Percentiles rank a stretch among this genome's conserved stretches.
These are phyloP conservation scores for Leptosomus discolor DNA, from an alignment of 2,113 vertebrate species.

Conservation along the genomic window DNA sequence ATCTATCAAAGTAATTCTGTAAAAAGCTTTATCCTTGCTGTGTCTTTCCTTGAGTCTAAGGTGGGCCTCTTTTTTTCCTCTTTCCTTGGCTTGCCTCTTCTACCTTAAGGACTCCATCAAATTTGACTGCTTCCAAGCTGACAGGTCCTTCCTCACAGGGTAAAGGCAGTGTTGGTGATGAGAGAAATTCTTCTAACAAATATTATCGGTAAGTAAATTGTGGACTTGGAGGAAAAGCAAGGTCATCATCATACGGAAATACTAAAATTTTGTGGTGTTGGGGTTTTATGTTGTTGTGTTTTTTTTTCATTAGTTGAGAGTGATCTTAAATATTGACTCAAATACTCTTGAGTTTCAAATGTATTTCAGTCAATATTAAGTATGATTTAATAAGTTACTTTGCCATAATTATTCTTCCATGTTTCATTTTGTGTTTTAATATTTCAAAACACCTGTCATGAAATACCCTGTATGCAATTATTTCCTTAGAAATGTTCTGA, in stretches of 20 bases:
- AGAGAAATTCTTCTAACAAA: conserved; percentile 81
- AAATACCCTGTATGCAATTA: background rate
- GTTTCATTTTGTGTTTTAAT: background rate
- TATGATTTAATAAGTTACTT: background rate
- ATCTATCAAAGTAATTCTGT: conserved; percentile 22
- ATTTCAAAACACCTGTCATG: background rate
- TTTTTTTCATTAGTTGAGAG: background rate
- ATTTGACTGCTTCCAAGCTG: conserved; percentile 78
- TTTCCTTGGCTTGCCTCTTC: conserved; percentile 55
- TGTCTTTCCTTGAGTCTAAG: conserved; percentile 42
- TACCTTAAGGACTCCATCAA: conserved; percentile 76
- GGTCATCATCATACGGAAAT: background rate
- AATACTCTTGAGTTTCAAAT: background rate
- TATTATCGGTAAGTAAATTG: conserved; percentile 78
- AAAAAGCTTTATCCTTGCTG: conserved; percentile 36
- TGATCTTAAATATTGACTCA: background rate
- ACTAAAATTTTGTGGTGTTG: background rate
- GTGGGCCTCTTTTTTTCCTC: conserved; percentile 57
- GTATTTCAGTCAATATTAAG: background rate
- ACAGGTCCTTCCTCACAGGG: conserved; percentile 77
- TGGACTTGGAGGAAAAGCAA: background rate
- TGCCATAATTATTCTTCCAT: background rate
- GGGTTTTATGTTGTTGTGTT: background rate
- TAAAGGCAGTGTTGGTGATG: conserved; percentile 81
- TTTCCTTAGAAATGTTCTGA: background rate